Percentiles rank a stretch among this genome's conserved stretches.
Conservation (phyloP, 2,888 invertebrate genomes). For the Pterostichus niger region DNA sequence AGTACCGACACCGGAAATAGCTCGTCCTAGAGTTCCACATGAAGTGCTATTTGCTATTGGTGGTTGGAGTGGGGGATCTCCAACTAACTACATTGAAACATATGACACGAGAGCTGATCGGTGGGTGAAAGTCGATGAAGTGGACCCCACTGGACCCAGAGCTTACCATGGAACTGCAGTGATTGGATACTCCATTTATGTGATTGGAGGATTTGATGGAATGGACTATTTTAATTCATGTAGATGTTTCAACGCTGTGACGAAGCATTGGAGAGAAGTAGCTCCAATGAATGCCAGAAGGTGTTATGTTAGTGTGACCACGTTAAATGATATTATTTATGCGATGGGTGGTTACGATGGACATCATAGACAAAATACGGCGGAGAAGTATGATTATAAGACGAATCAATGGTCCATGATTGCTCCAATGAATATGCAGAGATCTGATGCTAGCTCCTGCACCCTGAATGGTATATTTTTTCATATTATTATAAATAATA, state of each 20-base stretch:
- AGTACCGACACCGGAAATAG: conserved; percentile 91
- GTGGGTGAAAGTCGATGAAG: conserved; percentile 90
- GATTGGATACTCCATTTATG: conserved; percentile 90
- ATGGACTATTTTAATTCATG: conserved; percentile 86
- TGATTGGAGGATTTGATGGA: conserved; percentile 97
- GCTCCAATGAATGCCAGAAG: conserved; percentile 94
- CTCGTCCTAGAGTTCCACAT: conserved; percentile 90
- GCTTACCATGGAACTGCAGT: conserved; percentile 97
- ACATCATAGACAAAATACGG: conserved; percentile 91
- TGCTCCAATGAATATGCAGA: conserved; percentile 91
- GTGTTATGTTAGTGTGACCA: conserved; percentile 92
- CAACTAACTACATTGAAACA: conserved; percentile 90
- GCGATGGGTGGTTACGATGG: conserved; percentile 95
- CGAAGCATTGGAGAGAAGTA: conserved; percentile 91
- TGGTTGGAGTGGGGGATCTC: conserved; percentile 88
- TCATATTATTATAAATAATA: no score
- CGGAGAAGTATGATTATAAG: conserved; percentile 90
- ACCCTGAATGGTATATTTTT: conserved; percentile 83
- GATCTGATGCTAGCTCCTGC: conserved; percentile 96
- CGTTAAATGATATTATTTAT: conserved; percentile 87
- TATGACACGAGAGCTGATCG: conserved; percentile 94
- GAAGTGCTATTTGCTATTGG: conserved; percentile 93
- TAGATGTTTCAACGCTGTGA: conserved; percentile 91
- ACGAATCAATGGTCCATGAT: conserved; percentile 94
- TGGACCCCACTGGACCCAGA: conserved; percentile 90